Evolutionary conservation across 2,888 invertebrate genomes (phyloP).

Genomic region (Buathra laborator): DNA sequence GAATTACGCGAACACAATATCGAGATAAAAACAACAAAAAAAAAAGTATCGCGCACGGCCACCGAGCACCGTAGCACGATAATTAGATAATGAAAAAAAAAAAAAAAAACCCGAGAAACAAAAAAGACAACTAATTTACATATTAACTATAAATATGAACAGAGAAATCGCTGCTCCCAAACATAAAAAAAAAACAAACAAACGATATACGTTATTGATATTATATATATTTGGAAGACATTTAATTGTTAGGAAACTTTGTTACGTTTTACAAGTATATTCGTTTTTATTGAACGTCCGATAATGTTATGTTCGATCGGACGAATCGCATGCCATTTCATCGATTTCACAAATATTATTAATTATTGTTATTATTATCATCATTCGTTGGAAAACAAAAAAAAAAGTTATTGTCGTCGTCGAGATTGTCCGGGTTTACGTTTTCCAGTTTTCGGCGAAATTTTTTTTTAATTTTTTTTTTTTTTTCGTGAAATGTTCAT

Average conservation of each 20-base stretch:
- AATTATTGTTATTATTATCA: constrained; percentile 46
- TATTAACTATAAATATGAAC: constrained; percentile 18
- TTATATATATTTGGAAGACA: constrained; percentile 65
- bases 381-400: constrained; percentile 25
- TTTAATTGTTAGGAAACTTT: constrained; percentile 69
- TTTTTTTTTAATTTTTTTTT: constrained; percentile 11
- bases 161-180: constrained; percentile 60
- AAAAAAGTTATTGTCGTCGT: constrained; percentile 32
- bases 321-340: constrained; percentile 63
- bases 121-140: constrained; percentile 22
- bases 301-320: constrained; percentile 43
- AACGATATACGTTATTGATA: constrained; percentile 63
- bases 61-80: constrained; percentile 57
- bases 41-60: constrained; percentile 44
- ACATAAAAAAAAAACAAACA: constrained; percentile 25
- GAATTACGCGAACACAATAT: constrained; percentile 10
- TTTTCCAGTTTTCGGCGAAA: constrained; percentile 12
- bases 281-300: constrained; percentile 67
- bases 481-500: not conserved
- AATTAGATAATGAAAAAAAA: constrained; percentile 43
- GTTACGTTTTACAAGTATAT: constrained; percentile 73
- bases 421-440: constrained; percentile 48
- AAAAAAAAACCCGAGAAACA: constrained; percentile 13
- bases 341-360: constrained; percentile 46
- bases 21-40: not conserved